A percentile compares a stretch with the other conserved stretches of the same genome.
These are phyloP conservation scores for Lagodon rhomboides DNA, from an alignment of 2,797 vertebrate species.

Conservation along the genomic window DNA sequence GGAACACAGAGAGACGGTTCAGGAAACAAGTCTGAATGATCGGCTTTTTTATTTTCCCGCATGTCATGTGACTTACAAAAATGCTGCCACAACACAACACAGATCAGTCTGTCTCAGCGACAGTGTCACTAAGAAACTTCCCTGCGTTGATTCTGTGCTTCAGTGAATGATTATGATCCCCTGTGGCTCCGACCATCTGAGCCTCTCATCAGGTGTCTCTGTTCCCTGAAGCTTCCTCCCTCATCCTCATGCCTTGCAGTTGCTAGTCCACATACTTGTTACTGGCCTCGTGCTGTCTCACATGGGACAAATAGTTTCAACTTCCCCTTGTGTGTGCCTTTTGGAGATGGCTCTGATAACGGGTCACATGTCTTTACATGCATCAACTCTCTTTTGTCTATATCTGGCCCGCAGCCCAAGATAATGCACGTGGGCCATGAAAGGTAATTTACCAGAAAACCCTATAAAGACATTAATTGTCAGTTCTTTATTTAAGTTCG, in stretches of 20 bases:
- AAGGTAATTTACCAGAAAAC: too few species aligned
- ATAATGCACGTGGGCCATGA: too few species aligned
- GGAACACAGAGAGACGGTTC: constrained; percentile 73
- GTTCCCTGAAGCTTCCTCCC: constrained; percentile 1
- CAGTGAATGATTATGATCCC: not conserved
- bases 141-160: constrained; percentile 4
- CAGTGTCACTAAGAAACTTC: not conserved
- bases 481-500: too few species aligned
- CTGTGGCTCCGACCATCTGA: constrained; percentile 7
- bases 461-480: too few species aligned
- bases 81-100: constrained; percentile 28
- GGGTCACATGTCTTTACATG: constrained; percentile 18
- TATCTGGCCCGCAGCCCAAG: too few species aligned
- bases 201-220: not conserved
- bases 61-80: constrained; percentile 30
- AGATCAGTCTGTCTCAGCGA: constrained; percentile 14
- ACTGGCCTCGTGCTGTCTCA: constrained; percentile 22
- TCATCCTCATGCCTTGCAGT: constrained; percentile 4
- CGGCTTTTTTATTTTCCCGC: not conserved
- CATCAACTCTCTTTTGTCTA: not conserved
- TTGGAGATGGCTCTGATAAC: constrained; percentile 16
- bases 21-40: constrained; percentile 40
- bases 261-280: constrained; percentile 26
- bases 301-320: constrained; percentile 27
- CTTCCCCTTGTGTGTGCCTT: not conserved